Conservation (phyloP, 2,888 invertebrate species). For the Oligia latruncula region DNA sequence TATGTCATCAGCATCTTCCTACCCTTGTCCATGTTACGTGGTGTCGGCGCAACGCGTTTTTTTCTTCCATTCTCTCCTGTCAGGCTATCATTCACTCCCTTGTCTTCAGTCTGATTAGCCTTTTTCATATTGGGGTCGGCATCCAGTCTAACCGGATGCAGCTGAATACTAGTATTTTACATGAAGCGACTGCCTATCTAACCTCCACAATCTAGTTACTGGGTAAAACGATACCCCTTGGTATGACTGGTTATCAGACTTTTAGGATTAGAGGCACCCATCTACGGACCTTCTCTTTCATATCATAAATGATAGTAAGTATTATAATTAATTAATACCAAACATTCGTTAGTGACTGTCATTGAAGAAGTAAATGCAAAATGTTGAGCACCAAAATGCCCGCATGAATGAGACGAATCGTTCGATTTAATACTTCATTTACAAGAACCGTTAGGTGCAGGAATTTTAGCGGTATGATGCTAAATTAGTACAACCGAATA, state of each 20-base stretch:
- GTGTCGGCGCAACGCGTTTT: background rate
- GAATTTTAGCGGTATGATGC: slow-evolving; percentile 26
- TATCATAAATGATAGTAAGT: background rate
- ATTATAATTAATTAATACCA: background rate
- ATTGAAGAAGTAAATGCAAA: background rate
- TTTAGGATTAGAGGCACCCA: background rate
- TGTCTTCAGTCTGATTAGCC: background rate
- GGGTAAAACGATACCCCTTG: background rate
- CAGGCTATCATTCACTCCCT: background rate
- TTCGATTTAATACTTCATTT: slow-evolving; percentile 47
- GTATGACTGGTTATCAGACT: background rate
- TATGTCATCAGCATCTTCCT: background rate
- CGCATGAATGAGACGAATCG: slow-evolving; percentile 58
- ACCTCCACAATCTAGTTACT: background rate
- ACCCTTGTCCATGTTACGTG: background rate
- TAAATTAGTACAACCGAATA: slow-evolving; percentile 30
- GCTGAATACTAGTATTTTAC: background rate
- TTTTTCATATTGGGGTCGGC: background rate
- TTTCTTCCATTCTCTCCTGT: too few species aligned
- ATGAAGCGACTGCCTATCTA: background rate
- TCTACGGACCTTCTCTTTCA: background rate
- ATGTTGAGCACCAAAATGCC: slow-evolving; percentile 8
- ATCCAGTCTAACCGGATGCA: background rate
- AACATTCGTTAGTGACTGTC: background rate
- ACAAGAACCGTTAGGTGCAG: slow-evolving; percentile 42